phyloP scores from a whole-genome alignment of 2,888 invertebrate genomes.

The Eucera pruinosa region DNA sequence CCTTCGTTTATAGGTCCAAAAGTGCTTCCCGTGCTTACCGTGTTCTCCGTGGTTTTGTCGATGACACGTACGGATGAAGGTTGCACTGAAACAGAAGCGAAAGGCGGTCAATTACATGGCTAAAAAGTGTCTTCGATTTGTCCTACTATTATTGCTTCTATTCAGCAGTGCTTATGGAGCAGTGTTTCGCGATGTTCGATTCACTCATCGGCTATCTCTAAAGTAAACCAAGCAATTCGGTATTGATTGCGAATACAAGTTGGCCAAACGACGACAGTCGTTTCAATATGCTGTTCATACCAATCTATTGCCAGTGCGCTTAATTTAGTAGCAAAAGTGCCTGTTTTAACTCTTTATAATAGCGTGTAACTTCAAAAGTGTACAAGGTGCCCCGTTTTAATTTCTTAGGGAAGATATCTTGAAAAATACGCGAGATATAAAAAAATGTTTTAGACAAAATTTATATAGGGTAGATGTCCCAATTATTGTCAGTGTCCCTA shows the following conservation, averaged over 20 bases:
- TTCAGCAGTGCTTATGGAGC: constrained; percentile 33
- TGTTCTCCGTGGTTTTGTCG: constrained; percentile 86
- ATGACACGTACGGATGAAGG: constrained; percentile 91
- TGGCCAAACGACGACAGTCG: background rate
- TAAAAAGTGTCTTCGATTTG: constrained; percentile 33
- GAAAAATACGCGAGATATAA: too few relatives aligned
- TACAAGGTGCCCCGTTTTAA: too few relatives aligned
- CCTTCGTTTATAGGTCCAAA: constrained; percentile 91
- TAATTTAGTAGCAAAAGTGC: too few relatives aligned
- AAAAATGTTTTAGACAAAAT: too few relatives aligned
- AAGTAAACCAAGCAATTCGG: constrained; percentile 18
- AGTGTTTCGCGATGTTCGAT: constrained; percentile 20
- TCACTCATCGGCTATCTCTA: constrained; percentile 7
- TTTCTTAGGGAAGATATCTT: too few relatives aligned
- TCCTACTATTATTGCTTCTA: constrained; percentile 41
- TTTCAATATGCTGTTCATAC: background rate
- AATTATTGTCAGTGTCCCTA: too few relatives aligned
- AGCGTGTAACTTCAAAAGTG: too few relatives aligned
- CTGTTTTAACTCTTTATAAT: too few relatives aligned
- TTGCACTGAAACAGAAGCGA: constrained; percentile 88
- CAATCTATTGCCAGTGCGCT: too few relatives aligned
- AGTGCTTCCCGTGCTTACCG: constrained; percentile 87
- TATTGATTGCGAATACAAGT: background rate
- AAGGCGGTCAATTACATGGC: constrained; percentile 50
- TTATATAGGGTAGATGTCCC: too few relatives aligned